Base-by-base conservation (phyloP, 2,113 vertebrate species). In the Protobothrops mucrosquamatus region DNA sequence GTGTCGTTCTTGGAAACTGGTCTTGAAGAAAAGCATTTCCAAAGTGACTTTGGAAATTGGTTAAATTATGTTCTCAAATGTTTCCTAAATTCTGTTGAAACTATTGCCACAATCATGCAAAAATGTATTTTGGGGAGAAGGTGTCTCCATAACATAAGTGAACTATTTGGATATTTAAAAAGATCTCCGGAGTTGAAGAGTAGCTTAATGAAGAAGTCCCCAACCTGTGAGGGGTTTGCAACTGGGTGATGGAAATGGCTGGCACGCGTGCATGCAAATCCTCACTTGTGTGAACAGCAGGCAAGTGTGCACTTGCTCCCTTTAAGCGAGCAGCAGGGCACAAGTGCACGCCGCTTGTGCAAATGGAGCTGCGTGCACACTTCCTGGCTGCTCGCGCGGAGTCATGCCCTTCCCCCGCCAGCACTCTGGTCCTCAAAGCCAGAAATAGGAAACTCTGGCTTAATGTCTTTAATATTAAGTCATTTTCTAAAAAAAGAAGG, bases 31-130 rank as follows among this genome's bases (percentile, higher is more conserved):
- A 96, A 0, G 55, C 3, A 91, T 43, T 87, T n/a, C 2, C 48
- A 3, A 64, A 0, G 23, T 55, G 52, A 43, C 3, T 59, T 89
- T 39, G 90, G 46, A 93, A 57, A 87, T 85, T 34, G 24, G 0
- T 1, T 90, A 10, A 18, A 8, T 14, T 0, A 15, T 91, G 43
- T 24, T 85, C 0, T 0, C 1, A 59, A 22, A 22, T 2, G 85
- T 93, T 93, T 89, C 54, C 57, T 54, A 14, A 91, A 81, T 46
- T 26, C 29, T 88, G 29, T 3, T 92, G 88, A n/a, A 89, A 59
- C 34, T 56, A 52, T 89, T 46, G 4, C 55, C n/a, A 29, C 0
- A 85, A 64, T 93, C 14, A 15, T 8, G 2, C 26, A 43, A 11
- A 93, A 3, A 89, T n/a, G 18, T 61, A 52, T 24, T 89, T 24